A percentile compares a stretch with the other conserved stretches of the same genome.
Conservation (phyloP, 2,797 vertebrate species). For the Danio tinwini region DNA sequence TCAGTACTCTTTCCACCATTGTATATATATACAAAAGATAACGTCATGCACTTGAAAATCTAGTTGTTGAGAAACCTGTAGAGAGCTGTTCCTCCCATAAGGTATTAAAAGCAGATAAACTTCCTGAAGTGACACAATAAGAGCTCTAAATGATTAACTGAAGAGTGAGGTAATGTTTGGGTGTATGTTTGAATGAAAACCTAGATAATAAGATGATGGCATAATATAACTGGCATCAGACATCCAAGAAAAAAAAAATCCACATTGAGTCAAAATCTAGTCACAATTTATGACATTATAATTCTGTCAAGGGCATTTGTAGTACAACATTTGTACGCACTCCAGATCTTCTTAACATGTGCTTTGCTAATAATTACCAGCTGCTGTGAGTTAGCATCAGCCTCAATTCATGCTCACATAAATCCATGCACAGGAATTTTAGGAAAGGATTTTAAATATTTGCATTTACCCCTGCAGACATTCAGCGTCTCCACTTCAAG, state of each 20-base stretch:
- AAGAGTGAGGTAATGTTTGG: conserved; percentile 24
- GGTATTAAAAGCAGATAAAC: conserved; percentile 17
- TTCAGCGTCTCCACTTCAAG: conserved; percentile 78
- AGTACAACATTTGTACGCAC: not conserved
- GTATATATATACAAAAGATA: too few relatives aligned
- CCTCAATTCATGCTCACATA: not conserved
- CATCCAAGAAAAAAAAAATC: not conserved
- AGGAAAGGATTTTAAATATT: conserved; percentile 51
- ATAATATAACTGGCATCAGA: not conserved
- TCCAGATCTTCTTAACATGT: not conserved
- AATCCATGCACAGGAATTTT: not conserved
- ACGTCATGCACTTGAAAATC: not conserved
- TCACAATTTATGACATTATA: not conserved
- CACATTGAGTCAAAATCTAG: not conserved
- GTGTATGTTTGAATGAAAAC: conserved; percentile 12
- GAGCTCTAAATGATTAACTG: conserved; percentile 21
- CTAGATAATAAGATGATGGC: not conserved
- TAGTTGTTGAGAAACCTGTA: not conserved
- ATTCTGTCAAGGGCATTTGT: not conserved
- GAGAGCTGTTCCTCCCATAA: conserved; percentile 20
- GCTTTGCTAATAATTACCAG: conserved; percentile 23
- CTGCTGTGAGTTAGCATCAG: conserved; percentile 4
- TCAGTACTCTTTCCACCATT: too few relatives aligned
- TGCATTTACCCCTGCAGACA: conserved; percentile 74
- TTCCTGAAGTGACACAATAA: conserved; percentile 1